Base-by-base conservation (phyloP, 2,888 invertebrate species). In the Pocota personata region DNA sequence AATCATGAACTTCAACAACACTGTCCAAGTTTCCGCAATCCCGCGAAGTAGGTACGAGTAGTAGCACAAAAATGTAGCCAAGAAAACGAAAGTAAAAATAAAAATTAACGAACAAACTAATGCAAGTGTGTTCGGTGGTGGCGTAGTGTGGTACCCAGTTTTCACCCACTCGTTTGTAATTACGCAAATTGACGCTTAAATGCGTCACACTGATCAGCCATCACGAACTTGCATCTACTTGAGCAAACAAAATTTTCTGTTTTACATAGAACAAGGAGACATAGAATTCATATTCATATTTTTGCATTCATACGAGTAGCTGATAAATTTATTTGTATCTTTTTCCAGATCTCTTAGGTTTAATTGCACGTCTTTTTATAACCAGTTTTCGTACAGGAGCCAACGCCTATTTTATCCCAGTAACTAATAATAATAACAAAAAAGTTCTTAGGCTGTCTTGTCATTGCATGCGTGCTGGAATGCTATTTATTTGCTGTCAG, bases 41-140 rank as follows among this genome's bases (percentile, higher is more conserved):
- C 14, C 7, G 14, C 55, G 14, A 7, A 3, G 10, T 24, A n/a
- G n/a, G n/a, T n/a, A n/a, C n/a, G n/a, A n/a, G 24, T 21, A 8
- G 48, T 48, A 48, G 21, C 10, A 12, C 55, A n/a, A 27, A 52
- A 27, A 27, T 30, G 57, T 58, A n/a, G n/a, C 37, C 10, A 58
- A 66, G 1, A 48, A 48, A 50, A 66, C 35, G 50, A 66, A 66
- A 64, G 64, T 48, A 14, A 64, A 16, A 46, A 32, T 48, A n/a
- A 64, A 46, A 62, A 27, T 3, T 8, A 30, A 16, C 14, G 6
- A 52, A 30, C 6, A 57, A 32, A 57, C 32, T 19, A 35, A 35
- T 57, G 32, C 27, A 55, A 55, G 40, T 14, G 40, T 40, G 40
- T 40, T 12, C 14, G 0, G 12, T 50, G 3, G 12, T n/a, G 24